Base-by-base conservation (phyloP, 2,113 vertebrate species). In the Vulpes lagopus region DNA sequence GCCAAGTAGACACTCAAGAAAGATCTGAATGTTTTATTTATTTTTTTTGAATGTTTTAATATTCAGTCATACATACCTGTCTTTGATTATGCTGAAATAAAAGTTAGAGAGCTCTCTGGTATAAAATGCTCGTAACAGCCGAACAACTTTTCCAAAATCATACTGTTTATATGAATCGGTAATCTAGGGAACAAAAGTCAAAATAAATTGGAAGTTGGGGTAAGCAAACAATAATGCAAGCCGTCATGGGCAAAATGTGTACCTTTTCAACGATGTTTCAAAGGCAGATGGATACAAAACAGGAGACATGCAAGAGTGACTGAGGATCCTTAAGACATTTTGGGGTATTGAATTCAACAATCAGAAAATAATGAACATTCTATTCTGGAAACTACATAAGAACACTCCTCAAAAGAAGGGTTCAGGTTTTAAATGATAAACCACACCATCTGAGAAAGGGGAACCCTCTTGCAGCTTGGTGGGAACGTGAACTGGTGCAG, bases 51-150 rank as follows among this genome's bases (percentile, higher is more conserved):
- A 38, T 14, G 10, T 25, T 30, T n/a, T 4, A 20, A n/a, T 4
- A 6, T 19, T 22, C 5, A 32, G 53, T 49, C 76, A 30, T 86
- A 94, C 98, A 19, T 92, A 99, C 99, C 99, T 98, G 97, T 99
- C 99, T 97, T 99, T 99, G 97, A 99, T 98, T 87, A 99, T 98
- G 98, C 99, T 99, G 99, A 99, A 99, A 97, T 99, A 99, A 94
- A 99, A 99, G 98, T 98, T 99, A 64, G 99, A 99, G 14, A 99
- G 98, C 19, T 99, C 99, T 98, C 99, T 98, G 96, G 98, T 98
- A 81, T 99, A 99, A 98, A 99, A 99, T 32, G 99, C 98, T 96
- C 99, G 99, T 62, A 99, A 97, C 19, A 99, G 97, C 11, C 99
- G 99, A 95, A 99, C 98, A 35, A 99, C 99, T 95, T 99, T 99